Conservation (phyloP, 2,888 invertebrate species). For the Metallyticus violacea region DNA sequence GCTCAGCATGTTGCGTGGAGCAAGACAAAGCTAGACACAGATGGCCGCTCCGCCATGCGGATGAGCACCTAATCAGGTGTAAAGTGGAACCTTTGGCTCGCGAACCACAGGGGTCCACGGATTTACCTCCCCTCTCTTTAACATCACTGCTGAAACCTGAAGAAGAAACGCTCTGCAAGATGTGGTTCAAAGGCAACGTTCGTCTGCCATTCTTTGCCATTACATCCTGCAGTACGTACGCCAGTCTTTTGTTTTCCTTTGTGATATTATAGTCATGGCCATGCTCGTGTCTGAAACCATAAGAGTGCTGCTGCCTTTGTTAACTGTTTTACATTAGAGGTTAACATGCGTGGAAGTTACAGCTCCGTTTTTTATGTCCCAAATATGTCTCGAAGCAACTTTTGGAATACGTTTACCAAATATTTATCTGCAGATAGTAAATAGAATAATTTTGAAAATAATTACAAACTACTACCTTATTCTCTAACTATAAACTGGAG, state of each 20-base stretch:
- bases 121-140: not conserved
- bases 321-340: too few relatives aligned
- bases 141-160: too few relatives aligned
- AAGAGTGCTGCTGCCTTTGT: not conserved
- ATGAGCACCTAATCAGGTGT: conserved; percentile 20
- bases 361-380: too few relatives aligned
- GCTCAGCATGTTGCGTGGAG: not conserved
- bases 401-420: too few relatives aligned
- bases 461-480: too few relatives aligned
- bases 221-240: not conserved
- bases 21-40: not conserved
- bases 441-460: too few relatives aligned
- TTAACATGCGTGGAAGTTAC: too few relatives aligned
- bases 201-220: not conserved
- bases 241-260: not conserved
- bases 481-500: too few relatives aligned
- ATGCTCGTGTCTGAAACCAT: not conserved
- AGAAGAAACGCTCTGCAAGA: not conserved
- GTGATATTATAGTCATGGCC: not conserved
- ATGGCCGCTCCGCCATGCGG: not conserved
- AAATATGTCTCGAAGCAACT: too few relatives aligned
- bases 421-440: too few relatives aligned
- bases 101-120: conserved; percentile 5
- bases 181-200: not conserved
- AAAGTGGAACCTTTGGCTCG: conserved; percentile 21